These are phyloP conservation scores for Apoda limacodes DNA, from an alignment of 2,888 invertebrate genomes.

Conservation along the genomic window DNA sequence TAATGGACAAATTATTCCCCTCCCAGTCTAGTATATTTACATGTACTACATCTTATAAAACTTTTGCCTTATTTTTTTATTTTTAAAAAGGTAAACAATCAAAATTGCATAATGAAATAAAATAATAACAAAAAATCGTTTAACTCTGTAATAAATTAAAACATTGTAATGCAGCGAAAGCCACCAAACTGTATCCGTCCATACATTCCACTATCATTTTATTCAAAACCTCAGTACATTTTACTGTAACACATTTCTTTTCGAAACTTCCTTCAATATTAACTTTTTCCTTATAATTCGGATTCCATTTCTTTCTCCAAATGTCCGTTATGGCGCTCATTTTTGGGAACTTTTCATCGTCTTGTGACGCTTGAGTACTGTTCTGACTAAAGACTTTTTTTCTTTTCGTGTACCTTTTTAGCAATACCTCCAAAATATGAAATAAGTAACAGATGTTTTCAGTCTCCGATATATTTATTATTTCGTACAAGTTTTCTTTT, in stretches of 20 bases:
- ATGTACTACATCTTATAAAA: too few relatives aligned
- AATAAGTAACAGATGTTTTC: conserved; percentile 47
- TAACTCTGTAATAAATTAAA: conserved; percentile 54
- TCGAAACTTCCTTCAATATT: conserved; percentile 23
- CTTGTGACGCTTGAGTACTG: conserved; percentile 27
- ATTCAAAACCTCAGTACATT: conserved; percentile 40
- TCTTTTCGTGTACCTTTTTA: conserved; percentile 28
- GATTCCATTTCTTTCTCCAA: conserved; percentile 53
- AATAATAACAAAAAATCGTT: too few relatives aligned
- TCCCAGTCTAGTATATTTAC: too few relatives aligned
- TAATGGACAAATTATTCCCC: too few relatives aligned
- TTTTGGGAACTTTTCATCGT: conserved; percentile 27
- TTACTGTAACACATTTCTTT: conserved; percentile 29
- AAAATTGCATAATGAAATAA: too few relatives aligned
- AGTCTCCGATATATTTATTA: conserved; percentile 25
- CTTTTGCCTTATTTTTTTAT: too few relatives aligned
- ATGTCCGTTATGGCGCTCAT: conserved; percentile 41
- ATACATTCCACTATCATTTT: conserved; percentile 43
- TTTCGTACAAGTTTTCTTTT: conserved; percentile 28
- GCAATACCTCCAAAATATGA: conserved; percentile 35
- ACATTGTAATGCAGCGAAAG: conserved; percentile 47
- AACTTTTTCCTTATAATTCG: conserved; percentile 23
- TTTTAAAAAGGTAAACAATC: too few relatives aligned
- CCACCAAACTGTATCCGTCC: conserved; percentile 41
- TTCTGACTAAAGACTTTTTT: conserved; percentile 21